Base-by-base conservation (phyloP, 23 tunicate species). In the Trididemnum clinides region DNA sequence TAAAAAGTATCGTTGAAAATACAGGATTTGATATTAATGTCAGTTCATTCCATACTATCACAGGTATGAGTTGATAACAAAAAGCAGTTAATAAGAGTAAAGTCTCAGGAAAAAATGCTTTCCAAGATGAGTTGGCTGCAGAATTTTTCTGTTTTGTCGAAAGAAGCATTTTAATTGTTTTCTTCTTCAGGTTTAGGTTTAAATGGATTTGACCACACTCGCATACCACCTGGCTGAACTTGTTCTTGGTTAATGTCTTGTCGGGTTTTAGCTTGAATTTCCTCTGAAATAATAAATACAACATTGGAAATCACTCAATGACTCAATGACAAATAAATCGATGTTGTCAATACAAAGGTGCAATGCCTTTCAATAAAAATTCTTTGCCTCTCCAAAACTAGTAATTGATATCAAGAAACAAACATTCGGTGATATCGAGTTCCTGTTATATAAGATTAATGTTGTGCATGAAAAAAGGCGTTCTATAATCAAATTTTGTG, bases 181-280 rank as follows among this genome's bases (percentile, higher is more conserved):
- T 5, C 72, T 33, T 78, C 51, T 27, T 84, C 39, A 1, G 97
- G 89, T 72, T 78, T 83, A 3, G 92, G 89, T 39, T 70, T 31
- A 39, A 88, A 94, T 1, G 98, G 98, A 72, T 94, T 84, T 0
- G 98, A 94, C 98, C 98, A 94, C 81, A 94, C 93, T 84, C 93
- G 73, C 98, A 94, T 89, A 1, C 85, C 98, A 81, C 88, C 98
- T 37, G 98, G 98, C 57, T 94, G 98, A 71, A 94, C 50, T 50
- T 92, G 87, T 84, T 92, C 87, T 72, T 87, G 97, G 36, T 78
- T 83, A 0, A 92, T 72, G n/a, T 72, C 84, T 22, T 72, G 64
- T 39, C 92, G 81, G 1, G 86, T 80, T 50, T 88, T 35, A 29
- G 79, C 37, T 33, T 92, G 92, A 71, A 92, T 57, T 57, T 92